phyloP scores from a whole-genome alignment of 2,888 invertebrate genomes.

The Leucania comma region DNA sequence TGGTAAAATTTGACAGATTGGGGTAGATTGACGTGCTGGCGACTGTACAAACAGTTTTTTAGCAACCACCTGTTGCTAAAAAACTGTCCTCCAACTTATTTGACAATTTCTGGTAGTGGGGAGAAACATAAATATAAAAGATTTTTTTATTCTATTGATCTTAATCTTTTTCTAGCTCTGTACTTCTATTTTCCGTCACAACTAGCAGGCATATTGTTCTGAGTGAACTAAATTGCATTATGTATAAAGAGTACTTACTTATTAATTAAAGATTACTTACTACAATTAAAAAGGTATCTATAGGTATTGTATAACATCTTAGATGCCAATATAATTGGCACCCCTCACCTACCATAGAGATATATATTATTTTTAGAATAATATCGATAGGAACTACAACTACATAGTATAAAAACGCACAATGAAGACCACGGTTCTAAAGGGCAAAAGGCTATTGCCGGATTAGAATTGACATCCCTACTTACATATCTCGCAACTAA shows the following conservation, averaged over 20 bases:
- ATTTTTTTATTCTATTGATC: background rate
- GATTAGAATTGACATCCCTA: background rate
- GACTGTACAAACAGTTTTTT: no score
- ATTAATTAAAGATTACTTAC: background rate
- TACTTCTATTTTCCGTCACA: background rate
- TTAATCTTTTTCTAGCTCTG: background rate
- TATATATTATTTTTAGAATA: background rate
- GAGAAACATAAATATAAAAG: background rate
- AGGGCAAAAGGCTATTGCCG: background rate
- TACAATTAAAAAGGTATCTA: background rate
- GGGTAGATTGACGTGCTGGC: no score
- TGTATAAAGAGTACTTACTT: background rate
- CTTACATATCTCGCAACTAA: background rate
- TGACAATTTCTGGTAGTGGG: no score
- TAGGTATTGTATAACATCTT: background rate
- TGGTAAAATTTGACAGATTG: no score
- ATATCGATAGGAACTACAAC: background rate
- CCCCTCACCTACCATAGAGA: background rate
- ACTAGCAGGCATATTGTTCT: no score
- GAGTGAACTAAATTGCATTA: background rate
- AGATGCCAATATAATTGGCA: slow-evolving; percentile 36
- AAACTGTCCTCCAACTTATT: no score
- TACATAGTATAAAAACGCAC: slow-evolving; percentile 5
- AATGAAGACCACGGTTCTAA: slow-evolving; percentile 3
- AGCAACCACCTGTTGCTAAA: no score